These are phyloP conservation scores for Bradypodion pumilum DNA, from an alignment of 2,797 vertebrate genomes.

Conservation along the genomic window DNA sequence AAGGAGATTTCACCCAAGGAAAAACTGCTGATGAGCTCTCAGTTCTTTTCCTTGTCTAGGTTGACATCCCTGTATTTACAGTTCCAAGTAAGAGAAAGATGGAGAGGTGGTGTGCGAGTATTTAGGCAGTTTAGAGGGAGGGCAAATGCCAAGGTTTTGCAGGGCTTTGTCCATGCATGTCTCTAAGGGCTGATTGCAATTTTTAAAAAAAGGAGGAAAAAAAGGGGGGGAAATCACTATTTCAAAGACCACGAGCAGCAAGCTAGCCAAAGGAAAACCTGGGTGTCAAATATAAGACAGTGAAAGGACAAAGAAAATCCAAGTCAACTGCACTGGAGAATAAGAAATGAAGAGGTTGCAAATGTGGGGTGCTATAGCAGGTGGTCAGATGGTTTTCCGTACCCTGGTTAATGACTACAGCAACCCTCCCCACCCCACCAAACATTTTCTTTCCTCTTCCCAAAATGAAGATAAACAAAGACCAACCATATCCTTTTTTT, in stretches of 20 bases:
- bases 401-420: conserved; percentile 1
- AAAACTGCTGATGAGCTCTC: not conserved
- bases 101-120: not conserved
- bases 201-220: too few relatives aligned
- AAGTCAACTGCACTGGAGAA: not conserved
- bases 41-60: not conserved
- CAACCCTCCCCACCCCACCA: too few relatives aligned
- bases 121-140: not conserved
- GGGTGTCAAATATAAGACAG: not conserved
- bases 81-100: not conserved
- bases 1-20: conserved; percentile 24
- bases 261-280: not conserved
- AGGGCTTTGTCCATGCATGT: not conserved
- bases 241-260: not conserved
- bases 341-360: not conserved
- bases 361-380: not conserved
- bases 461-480: not conserved
- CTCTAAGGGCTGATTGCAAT: not conserved
- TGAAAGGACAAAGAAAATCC: not conserved
- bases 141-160: not conserved
- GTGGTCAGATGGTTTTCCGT: not conserved
- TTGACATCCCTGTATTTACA: not conserved
- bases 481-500: not conserved
- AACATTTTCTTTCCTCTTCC: too few relatives aligned
- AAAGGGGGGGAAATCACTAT: not conserved